Conservation (phyloP, 2,113 vertebrate species). For the Pelobates fuscus region DNA sequence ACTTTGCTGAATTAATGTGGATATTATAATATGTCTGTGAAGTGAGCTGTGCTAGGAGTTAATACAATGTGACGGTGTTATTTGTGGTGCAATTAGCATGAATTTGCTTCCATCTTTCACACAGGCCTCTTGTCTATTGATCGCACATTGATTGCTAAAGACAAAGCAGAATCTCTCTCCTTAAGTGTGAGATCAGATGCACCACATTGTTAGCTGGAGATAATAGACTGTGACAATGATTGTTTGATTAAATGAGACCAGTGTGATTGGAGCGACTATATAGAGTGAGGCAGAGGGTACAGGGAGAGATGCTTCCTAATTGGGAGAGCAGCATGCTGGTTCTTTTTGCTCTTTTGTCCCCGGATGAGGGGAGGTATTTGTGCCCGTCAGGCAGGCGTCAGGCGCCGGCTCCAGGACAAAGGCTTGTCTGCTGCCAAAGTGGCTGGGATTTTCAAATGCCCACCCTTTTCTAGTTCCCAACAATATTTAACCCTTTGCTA, state of each 20-base stretch:
- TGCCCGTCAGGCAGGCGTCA: slow-evolving; percentile 77
- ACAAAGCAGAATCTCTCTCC: slow-evolving; percentile 67
- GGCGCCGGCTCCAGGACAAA: slow-evolving; percentile 76
- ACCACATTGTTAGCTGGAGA: slow-evolving; percentile 73
- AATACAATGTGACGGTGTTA: background rate
- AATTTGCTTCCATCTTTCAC: slow-evolving; percentile 45
- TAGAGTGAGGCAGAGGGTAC: slow-evolving; percentile 48
- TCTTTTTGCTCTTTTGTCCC: slow-evolving; percentile 57
- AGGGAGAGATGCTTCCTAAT: slow-evolving; percentile 63
- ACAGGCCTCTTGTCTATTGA: slow-evolving; percentile 64
- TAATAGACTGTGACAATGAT: slow-evolving; percentile 72
- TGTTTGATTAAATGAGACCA: slow-evolving; percentile 67
- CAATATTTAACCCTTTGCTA: slow-evolving; percentile 63
- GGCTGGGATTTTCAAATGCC: slow-evolving; percentile 63
- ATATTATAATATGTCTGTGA: background rate
- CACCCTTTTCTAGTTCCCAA: slow-evolving; percentile 56
- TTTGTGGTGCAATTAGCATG: slow-evolving; percentile 42
- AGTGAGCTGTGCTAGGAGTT: background rate
- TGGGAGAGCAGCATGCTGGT: slow-evolving; percentile 64
- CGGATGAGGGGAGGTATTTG: slow-evolving; percentile 66
- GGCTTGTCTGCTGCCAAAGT: slow-evolving; percentile 75
- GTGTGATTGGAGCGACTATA: slow-evolving; percentile 63
- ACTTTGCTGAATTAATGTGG: background rate
- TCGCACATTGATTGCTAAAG: slow-evolving; percentile 71
- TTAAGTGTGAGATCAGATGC: slow-evolving; percentile 67